Evolutionary conservation across 2,888 invertebrate genomes (phyloP).

Genomic region (Clivina fossor): DNA sequence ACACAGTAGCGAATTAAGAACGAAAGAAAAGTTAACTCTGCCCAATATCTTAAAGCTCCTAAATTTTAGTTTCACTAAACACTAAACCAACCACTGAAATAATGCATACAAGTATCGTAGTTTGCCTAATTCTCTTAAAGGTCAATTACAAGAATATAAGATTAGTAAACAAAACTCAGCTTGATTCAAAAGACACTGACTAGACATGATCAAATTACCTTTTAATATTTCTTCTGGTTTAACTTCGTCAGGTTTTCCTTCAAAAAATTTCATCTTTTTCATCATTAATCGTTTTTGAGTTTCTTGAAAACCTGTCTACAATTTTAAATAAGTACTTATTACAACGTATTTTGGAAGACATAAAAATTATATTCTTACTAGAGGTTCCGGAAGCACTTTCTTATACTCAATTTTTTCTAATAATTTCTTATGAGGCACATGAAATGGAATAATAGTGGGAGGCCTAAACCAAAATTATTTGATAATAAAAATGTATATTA

Average conservation of each 20-base stretch:
- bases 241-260: background rate
- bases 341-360: conserved; percentile 10
- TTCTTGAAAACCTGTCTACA: conserved; percentile 58
- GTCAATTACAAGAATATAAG: too few relatives aligned
- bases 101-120: too few relatives aligned
- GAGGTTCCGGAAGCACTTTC: conserved; percentile 59
- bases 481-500: background rate
- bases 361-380: conserved; percentile 53
- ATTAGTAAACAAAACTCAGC: too few relatives aligned
- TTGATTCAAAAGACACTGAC: too few relatives aligned
- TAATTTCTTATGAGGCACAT: conserved; percentile 63
- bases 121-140: too few relatives aligned
- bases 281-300: conserved; percentile 55
- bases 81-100: too few relatives aligned
- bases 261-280: conserved; percentile 34
- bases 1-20: too few relatives aligned
- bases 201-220: too few relatives aligned
- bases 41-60: too few relatives aligned
- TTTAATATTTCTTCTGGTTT: background rate
- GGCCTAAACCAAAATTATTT: conserved; percentile 41
- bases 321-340: conserved; percentile 28
- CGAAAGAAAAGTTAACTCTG: too few relatives aligned
- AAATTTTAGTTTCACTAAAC: too few relatives aligned
- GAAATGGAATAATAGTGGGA: conserved; percentile 56
- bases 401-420: conserved; percentile 64